Evolutionary conservation across 1,140 invertebrate genomes (phyloP).

Genomic region (Idris sp.): DNA sequence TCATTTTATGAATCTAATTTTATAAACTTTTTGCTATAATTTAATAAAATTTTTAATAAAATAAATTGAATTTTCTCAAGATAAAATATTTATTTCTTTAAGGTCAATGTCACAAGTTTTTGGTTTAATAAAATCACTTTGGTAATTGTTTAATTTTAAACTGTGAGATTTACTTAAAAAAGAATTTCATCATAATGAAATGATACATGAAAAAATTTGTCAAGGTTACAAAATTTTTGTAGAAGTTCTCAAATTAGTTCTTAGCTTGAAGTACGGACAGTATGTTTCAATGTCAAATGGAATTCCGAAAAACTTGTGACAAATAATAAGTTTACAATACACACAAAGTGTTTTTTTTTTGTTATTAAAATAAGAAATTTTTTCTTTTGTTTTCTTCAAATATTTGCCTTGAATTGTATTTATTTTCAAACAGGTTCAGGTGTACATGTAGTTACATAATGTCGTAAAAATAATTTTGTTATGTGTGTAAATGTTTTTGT

Average conservation of each 20-base stretch:
- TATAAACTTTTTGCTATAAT: no score
- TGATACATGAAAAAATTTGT: slow-evolving; percentile 10
- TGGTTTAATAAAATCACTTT: no score
- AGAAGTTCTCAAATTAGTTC: slow-evolving; percentile 31
- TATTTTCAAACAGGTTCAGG: slow-evolving; percentile 7
- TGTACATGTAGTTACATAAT: slow-evolving; percentile 21
- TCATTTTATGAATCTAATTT: background rate
- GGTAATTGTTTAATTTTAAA: slow-evolving; percentile 9
- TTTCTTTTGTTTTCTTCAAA: slow-evolving; percentile 11
- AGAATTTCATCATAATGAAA: slow-evolving; percentile 12
- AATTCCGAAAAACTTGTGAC: slow-evolving; percentile 1
- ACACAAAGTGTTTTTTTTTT: background rate
- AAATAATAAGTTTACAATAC: slow-evolving; percentile 5
- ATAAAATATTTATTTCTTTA: background rate
- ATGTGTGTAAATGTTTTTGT: slow-evolving; percentile 28
- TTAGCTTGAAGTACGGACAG: slow-evolving; percentile 12
- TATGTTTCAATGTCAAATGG: slow-evolving; percentile 11
- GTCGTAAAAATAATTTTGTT: slow-evolving; percentile 38
- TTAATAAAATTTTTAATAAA: no score
- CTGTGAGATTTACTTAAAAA: slow-evolving; percentile 1
- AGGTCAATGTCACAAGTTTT: slow-evolving; percentile 7
- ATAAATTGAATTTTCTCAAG: no score
- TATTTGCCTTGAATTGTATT: slow-evolving; percentile 2
- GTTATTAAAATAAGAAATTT: background rate
- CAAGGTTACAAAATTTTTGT: slow-evolving; percentile 37